Evolutionary conservation across 2,888 invertebrate species (phyloP).

Genomic region (Himalopsyche tibetana): DNA sequence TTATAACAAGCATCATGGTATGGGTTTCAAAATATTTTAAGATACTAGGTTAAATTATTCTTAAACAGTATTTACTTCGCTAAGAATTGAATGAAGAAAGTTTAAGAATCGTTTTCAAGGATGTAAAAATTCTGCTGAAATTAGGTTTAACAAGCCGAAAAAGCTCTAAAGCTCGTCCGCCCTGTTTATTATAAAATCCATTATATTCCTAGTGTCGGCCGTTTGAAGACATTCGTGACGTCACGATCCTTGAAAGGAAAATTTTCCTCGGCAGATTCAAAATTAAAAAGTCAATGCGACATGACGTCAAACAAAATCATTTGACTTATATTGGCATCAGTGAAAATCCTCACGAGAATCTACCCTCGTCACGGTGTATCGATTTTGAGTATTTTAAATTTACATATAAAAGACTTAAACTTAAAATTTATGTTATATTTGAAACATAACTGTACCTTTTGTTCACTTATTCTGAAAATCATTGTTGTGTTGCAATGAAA

Average conservation of each 20-base stretch:
- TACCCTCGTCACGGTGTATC: not conserved
- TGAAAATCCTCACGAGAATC: not conserved
- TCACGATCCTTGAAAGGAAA: not conserved
- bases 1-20: too few species aligned
- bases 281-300: conserved; percentile 18
- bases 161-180: not conserved
- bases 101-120: not conserved
- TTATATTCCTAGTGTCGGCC: not conserved
- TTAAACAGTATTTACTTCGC: too few species aligned
- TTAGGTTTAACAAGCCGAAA: conserved; percentile 28
- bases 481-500: too few species aligned
- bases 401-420: too few species aligned
- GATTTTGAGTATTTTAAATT: too few species aligned
- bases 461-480: too few species aligned
- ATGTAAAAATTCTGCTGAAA: not conserved
- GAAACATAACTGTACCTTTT: too few species aligned
- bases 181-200: conserved; percentile 21
- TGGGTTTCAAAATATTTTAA: too few species aligned
- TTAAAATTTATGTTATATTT: too few species aligned
- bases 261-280: not conserved
- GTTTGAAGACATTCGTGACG: conserved; percentile 8
- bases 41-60: too few species aligned
- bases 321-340: not conserved
- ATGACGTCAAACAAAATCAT: not conserved
- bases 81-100: too few species aligned